Evolutionary conservation across 2,113 vertebrate genomes (phyloP).

Genomic region (Plecotus auritus): DNA sequence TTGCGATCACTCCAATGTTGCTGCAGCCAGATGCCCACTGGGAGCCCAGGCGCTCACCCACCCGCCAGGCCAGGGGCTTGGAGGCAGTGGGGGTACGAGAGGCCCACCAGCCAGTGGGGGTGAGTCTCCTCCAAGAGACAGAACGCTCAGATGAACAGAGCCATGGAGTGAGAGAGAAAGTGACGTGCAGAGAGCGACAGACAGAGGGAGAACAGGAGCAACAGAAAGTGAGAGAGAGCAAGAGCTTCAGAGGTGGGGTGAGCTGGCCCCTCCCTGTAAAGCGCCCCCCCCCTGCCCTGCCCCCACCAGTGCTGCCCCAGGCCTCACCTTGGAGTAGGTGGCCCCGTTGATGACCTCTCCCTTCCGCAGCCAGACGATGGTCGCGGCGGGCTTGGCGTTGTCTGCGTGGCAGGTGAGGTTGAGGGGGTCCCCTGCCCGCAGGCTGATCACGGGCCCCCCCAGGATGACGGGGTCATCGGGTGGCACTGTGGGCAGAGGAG

Average conservation of each 20-base stretch:
- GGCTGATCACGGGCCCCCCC: conserved; percentile 94
- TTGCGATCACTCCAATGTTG: neutral
- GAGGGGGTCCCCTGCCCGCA: conserved; percentile 93
- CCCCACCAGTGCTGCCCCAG: neutral
- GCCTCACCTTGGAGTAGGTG: conserved; percentile 95
- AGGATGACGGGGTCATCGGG: conserved; percentile 95
- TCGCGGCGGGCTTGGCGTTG: conserved; percentile 96
- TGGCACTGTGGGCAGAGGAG: conserved; percentile 85
- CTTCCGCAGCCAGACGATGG: conserved; percentile 95
- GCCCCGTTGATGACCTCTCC: conserved; percentile 95
- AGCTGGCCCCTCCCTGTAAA: accelerated
- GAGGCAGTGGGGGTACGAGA: neutral
- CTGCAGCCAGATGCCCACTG: accelerated
- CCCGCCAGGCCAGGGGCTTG: neutral
- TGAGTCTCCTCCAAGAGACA: neutral
- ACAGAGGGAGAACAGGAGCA: neutral
- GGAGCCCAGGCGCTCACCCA: accelerated
- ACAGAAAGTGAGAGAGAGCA: accelerated
- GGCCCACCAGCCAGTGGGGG: neutral
- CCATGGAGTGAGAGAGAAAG: neutral
- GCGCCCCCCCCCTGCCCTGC: accelerated
- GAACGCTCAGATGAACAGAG: neutral
- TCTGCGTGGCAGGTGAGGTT: conserved; percentile 97
- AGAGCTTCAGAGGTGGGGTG: neutral
- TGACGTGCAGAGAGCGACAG: accelerated